phyloP scores from a whole-genome alignment of 2,888 invertebrate genomes.

The Sarcophaga variegata region DNA sequence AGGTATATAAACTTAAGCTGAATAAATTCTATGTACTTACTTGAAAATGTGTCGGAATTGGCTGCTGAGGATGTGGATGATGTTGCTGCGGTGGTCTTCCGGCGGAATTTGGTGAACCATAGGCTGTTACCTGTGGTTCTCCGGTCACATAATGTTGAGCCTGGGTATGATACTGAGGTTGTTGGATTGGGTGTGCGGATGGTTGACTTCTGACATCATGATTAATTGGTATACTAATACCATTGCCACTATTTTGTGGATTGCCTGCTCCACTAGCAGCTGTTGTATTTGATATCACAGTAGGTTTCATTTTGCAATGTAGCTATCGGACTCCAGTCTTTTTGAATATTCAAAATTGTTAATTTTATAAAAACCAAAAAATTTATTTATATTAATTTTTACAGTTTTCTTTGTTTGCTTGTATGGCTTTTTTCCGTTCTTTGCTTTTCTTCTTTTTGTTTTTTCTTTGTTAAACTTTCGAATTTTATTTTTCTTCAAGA shows the following conservation, averaged over 20 bases:
- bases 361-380: slow-evolving; percentile 15
- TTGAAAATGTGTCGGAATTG: slow-evolving; percentile 73
- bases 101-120: slow-evolving; percentile 70
- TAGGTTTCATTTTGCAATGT: slow-evolving; percentile 76
- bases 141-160: slow-evolving; percentile 51
- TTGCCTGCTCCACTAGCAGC: slow-evolving; percentile 68
- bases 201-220: slow-evolving; percentile 73
- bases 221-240: slow-evolving; percentile 76
- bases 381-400: slow-evolving; percentile 13
- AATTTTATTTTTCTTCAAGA: slow-evolving; percentile 18
- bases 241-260: slow-evolving; percentile 67
- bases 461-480: slow-evolving; percentile 8
- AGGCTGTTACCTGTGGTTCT: slow-evolving; percentile 58
- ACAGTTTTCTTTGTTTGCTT: slow-evolving; percentile 1
- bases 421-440: neutral
- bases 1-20: no score
- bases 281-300: slow-evolving; percentile 77
- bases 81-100: slow-evolving; percentile 65
- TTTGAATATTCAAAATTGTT: slow-evolving; percentile 23
- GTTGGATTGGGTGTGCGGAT: slow-evolving; percentile 65
- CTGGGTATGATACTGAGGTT: slow-evolving; percentile 63
- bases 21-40: slow-evolving; percentile 53
- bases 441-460: slow-evolving; percentile 23
- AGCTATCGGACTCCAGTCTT: slow-evolving; percentile 32
- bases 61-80: slow-evolving; percentile 68